A percentile compares a stretch with the other conserved stretches of the same genome.
Evolutionary conservation across 2,113 vertebrate species (phyloP).

Genomic region (Pterocles burchelli): DNA sequence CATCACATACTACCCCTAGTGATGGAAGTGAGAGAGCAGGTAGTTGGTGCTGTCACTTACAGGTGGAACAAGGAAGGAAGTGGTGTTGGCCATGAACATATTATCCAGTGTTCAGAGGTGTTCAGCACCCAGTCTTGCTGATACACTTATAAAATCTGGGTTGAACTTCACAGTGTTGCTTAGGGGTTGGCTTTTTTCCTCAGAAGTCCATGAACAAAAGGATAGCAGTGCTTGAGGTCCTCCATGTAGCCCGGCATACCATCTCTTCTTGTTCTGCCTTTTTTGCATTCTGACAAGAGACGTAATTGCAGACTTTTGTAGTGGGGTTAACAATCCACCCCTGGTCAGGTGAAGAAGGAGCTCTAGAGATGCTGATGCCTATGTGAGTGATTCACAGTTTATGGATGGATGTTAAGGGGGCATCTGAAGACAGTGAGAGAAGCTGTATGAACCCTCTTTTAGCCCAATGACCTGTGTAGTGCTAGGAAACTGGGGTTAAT

Average conservation of each 20-base stretch:
- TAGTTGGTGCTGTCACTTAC: neutral
- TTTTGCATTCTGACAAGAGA: neutral
- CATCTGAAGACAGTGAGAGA: neutral
- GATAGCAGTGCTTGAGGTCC: neutral
- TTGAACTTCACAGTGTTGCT: neutral
- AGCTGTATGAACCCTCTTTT: neutral
- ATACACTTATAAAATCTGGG: neutral
- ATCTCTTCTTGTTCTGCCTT: neutral
- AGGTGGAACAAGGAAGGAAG: neutral
- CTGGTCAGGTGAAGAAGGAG: neutral
- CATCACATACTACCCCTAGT: neutral
- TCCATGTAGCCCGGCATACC: neutral
- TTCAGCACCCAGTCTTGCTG: neutral
- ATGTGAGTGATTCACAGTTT: neutral
- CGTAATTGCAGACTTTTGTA: neutral
- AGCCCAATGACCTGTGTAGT: neutral
- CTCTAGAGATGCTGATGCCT: neutral
- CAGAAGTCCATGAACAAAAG: neutral
- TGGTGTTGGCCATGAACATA: neutral
- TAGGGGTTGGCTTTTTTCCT: neutral
- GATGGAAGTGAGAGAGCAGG: neutral
- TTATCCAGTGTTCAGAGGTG: neutral
- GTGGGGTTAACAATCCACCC: neutral
- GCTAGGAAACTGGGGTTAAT: neutral
- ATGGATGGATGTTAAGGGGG: neutral